Percentiles rank a stretch among this genome's conserved stretches.
Evolutionary conservation across 2,888 invertebrate genomes (phyloP).

Genomic region (Itoplectis maculator): DNA sequence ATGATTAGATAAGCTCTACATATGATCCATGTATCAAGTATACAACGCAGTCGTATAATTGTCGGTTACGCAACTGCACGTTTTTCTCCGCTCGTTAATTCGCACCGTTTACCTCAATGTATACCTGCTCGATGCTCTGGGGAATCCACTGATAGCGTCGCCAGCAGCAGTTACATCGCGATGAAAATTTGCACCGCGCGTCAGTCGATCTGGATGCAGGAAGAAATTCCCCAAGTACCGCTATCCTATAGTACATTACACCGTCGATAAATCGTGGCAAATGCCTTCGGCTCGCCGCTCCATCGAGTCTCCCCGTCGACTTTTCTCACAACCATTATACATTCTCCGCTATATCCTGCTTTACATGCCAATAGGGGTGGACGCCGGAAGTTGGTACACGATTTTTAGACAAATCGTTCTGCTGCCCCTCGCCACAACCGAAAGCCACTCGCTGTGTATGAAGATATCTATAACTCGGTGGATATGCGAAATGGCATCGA

Average conservation of each 20-base stretch:
- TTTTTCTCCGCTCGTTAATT: slow-evolving; percentile 24
- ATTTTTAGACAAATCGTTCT: slow-evolving; percentile 77
- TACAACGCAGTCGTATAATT: slow-evolving; percentile 33
- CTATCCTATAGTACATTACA: slow-evolving; percentile 29
- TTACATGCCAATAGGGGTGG: slow-evolving; percentile 47
- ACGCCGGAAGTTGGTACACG: slow-evolving; percentile 74
- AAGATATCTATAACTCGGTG: neutral
- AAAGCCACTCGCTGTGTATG: slow-evolving; percentile 18
- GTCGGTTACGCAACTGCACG: slow-evolving; percentile 22
- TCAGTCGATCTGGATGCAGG: neutral
- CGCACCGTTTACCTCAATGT: slow-evolving; percentile 16
- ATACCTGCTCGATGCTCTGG: no score
- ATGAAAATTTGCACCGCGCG: slow-evolving; percentile 19
- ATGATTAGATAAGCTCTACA: slow-evolving; percentile 58
- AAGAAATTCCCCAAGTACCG: slow-evolving; percentile 2
- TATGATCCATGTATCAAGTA: slow-evolving; percentile 20
- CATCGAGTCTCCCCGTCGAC: slow-evolving; percentile 47
- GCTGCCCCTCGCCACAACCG: slow-evolving; percentile 54
- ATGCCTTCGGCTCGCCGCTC: slow-evolving; percentile 51
- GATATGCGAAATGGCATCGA: neutral
- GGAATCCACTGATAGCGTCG: slow-evolving; percentile 27
- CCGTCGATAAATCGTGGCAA: slow-evolving; percentile 71
- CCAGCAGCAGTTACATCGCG: slow-evolving; percentile 24
- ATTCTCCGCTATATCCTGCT: slow-evolving; percentile 12
- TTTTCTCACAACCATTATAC: slow-evolving; percentile 71